Percentiles rank a stretch among this genome's conserved stretches.
phyloP scores from a whole-genome alignment of 2,888 invertebrate species.

The Orthosia gracilis region DNA sequence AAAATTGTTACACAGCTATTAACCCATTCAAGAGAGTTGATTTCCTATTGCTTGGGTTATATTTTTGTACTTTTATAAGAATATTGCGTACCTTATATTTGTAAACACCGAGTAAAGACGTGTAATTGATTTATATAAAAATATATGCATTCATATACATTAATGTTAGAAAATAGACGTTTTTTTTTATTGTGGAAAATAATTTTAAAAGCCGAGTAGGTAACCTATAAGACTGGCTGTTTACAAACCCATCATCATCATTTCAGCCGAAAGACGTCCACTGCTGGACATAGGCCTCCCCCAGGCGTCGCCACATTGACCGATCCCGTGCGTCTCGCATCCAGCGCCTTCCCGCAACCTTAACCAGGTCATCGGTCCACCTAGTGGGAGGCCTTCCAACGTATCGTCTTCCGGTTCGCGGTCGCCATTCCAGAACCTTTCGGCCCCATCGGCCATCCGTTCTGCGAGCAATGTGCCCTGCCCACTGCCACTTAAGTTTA shows the following conservation, averaged over 20 bases:
- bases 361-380: too few relatives aligned
- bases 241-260: neutral
- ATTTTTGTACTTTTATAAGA: constrained; percentile 44
- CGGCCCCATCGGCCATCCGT: too few relatives aligned
- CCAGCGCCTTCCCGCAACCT: too few relatives aligned
- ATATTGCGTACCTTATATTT: neutral
- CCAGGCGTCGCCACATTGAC: too few relatives aligned
- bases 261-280: too few relatives aligned
- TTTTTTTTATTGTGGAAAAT: neutral
- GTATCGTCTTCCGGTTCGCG: too few relatives aligned
- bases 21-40: neutral
- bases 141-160: neutral
- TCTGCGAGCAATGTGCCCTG: too few relatives aligned
- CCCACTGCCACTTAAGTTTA: too few relatives aligned
- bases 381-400: too few relatives aligned
- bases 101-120: neutral
- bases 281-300: too few relatives aligned
- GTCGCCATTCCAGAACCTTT: too few relatives aligned
- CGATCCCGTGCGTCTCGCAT: too few relatives aligned
- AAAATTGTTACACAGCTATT: neutral
- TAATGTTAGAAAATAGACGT: neutral
- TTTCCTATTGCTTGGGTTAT: constrained; percentile 13
- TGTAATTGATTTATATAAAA: constrained; percentile 20
- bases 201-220: neutral
- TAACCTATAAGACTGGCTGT: neutral